phyloP scores from a whole-genome alignment of 2,797 vertebrate genomes.

The Gymnoscopelus microlampas region DNA sequence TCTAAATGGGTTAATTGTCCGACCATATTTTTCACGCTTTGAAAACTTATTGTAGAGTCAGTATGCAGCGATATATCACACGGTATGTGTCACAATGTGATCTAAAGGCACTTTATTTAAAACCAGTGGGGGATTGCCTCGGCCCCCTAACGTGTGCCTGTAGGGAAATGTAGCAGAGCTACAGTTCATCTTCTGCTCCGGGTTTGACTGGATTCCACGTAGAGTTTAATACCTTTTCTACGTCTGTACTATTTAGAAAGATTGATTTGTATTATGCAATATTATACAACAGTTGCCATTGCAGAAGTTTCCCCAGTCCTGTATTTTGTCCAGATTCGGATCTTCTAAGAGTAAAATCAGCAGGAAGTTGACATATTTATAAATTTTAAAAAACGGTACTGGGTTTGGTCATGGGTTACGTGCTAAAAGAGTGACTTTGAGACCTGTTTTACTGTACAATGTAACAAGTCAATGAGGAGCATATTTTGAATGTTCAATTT shows the following conservation, averaged over 20 bases:
- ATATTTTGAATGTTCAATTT: too few relatives aligned
- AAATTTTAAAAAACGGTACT: too few relatives aligned
- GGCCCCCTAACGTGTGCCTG: conserved; percentile 26
- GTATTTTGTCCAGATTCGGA: too few relatives aligned
- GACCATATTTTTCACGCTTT: conserved; percentile 31
- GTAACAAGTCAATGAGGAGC: too few relatives aligned
- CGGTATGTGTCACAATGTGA: conserved; percentile 27
- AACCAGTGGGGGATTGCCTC: conserved; percentile 23
- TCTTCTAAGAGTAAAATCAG: too few relatives aligned
- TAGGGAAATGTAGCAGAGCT: conserved; percentile 12
- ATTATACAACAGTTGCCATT: neutral
- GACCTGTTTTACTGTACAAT: too few relatives aligned
- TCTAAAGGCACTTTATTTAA: conserved; percentile 40
- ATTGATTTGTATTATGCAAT: conserved; percentile 3
- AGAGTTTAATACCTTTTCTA: conserved; percentile 5
- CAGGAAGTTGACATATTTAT: too few relatives aligned
- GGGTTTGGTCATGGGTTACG: too few relatives aligned
- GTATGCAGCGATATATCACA: conserved; percentile 26
- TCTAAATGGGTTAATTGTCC: conserved; percentile 5
- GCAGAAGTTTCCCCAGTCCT: neutral
- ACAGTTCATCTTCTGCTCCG: neutral
- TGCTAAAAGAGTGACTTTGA: too few relatives aligned
- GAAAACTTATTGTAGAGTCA: conserved; percentile 32
- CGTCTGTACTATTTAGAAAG: conserved; percentile 3
- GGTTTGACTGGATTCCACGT: neutral